phyloP scores from a whole-genome alignment of 2,113 vertebrate genomes.

The Peucedramus taeniatus region DNA sequence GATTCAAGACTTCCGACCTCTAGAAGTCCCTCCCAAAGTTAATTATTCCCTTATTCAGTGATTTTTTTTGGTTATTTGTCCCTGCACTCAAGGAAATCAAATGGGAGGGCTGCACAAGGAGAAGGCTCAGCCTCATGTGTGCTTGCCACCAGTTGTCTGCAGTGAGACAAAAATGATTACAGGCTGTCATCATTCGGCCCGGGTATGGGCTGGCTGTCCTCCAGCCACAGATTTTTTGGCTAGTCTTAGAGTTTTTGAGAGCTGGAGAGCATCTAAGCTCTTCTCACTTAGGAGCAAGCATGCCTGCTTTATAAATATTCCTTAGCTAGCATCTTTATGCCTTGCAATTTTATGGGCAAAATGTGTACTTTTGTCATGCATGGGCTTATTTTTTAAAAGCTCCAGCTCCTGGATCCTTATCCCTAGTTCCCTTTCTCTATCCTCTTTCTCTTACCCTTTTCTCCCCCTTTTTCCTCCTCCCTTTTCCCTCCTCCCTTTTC shows the following conservation, averaged over 20 bases:
- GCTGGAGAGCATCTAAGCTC: neutral
- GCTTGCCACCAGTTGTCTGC: neutral
- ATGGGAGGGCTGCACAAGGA: neutral
- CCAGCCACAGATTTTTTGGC: constrained; percentile 28
- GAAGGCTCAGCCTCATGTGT: neutral
- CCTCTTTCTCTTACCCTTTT: neutral
- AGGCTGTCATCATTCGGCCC: neutral
- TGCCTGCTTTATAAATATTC: neutral
- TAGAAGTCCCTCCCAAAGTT: neutral
- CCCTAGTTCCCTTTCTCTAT: neutral
- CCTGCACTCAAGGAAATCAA: neutral
- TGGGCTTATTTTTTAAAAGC: neutral
- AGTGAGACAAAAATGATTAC: neutral
- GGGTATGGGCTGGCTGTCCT: constrained; percentile 10
- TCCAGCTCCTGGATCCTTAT: neutral
- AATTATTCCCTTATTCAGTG: neutral
- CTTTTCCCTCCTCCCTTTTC: neutral
- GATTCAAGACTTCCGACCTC: neutral
- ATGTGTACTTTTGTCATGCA: neutral
- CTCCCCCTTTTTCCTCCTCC: neutral
- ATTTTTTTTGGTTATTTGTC: neutral
- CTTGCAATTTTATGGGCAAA: neutral
- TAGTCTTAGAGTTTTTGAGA: neutral
- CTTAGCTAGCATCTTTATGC: neutral
- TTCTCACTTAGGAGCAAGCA: neutral